Conservation (phyloP, 2,888 invertebrate genomes). For the Cheilosia soror region DNA sequence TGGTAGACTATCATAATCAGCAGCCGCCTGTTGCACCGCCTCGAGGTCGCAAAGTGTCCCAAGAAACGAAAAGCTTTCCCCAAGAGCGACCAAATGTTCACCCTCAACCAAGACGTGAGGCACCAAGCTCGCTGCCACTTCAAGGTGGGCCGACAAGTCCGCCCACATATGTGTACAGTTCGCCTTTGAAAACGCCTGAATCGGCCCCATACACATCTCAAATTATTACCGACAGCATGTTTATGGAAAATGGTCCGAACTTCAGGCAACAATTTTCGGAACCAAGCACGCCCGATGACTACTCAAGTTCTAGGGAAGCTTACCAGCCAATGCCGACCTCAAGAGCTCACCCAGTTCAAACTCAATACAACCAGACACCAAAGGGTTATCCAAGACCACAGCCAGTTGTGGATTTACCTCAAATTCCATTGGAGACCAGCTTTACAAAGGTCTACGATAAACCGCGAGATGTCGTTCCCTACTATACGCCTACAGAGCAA, state of each 20-base stretch:
- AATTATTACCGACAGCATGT: conserved; percentile 36
- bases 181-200: conserved; percentile 49
- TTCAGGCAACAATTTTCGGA: conserved; percentile 37
- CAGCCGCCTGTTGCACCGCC: conserved; percentile 74
- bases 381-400: conserved; percentile 29
- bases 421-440: conserved; percentile 66
- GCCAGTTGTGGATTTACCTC: conserved; percentile 54
- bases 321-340: conserved; percentile 7
- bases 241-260: conserved; percentile 37
- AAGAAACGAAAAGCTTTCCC: conserved; percentile 32
- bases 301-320: conserved; percentile 18
- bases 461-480: conserved; percentile 44
- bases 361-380: conserved; percentile 13
- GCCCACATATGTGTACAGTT: conserved; percentile 34
- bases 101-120: conserved; percentile 37
- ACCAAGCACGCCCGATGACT: conserved; percentile 46
- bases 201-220: not conserved
- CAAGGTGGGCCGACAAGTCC: conserved; percentile 46
- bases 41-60: conserved; percentile 48
- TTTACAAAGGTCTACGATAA: conserved; percentile 67
- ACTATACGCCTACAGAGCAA: conserved; percentile 11
- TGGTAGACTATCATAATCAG: conserved; percentile 47
- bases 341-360: conserved; percentile 7
- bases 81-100: conserved; percentile 55
- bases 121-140: conserved; percentile 39